Evolutionary conservation across 2,888 invertebrate species (phyloP).

Genomic region (Drosophila cognata): DNA sequence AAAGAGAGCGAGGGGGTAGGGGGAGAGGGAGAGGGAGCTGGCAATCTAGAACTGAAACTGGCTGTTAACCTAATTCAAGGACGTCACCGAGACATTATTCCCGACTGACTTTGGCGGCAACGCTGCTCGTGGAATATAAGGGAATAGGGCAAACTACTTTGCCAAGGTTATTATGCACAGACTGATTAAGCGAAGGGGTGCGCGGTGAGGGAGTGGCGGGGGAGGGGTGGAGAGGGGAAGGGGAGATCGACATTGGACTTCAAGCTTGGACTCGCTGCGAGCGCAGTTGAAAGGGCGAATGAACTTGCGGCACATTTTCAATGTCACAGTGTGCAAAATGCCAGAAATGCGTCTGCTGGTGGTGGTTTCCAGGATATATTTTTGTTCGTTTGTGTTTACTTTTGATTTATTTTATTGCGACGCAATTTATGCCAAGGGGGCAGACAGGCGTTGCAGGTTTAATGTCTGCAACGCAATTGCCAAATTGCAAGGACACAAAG

Average conservation of each 20-base stretch:
- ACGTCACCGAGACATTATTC: slow-evolving; percentile 83
- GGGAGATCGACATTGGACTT: slow-evolving; percentile 39
- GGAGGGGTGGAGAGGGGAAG: background rate
- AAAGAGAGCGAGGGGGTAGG: background rate
- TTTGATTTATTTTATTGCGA: slow-evolving; percentile 79
- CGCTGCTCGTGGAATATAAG: slow-evolving; percentile 70
- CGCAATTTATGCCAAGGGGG: slow-evolving; percentile 76
- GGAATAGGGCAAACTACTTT: slow-evolving; percentile 84
- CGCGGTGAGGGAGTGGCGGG: background rate
- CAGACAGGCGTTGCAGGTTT: slow-evolving; percentile 55
- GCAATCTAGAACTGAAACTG: slow-evolving; percentile 50
- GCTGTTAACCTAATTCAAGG: slow-evolving; percentile 84
- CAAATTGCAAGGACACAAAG: slow-evolving; percentile 8
- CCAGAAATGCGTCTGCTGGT: slow-evolving; percentile 44
- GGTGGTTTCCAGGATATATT: slow-evolving; percentile 54
- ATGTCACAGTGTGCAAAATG: slow-evolving; percentile 62
- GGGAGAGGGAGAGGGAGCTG: background rate
- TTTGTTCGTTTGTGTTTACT: slow-evolving; percentile 2
- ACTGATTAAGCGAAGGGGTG: slow-evolving; percentile 3
- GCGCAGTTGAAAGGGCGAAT: slow-evolving; percentile 60
- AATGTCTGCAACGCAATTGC: slow-evolving; percentile 55
- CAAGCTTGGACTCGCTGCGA: slow-evolving; percentile 20
- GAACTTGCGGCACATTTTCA: slow-evolving; percentile 76
- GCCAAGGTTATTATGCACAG: slow-evolving; percentile 75
- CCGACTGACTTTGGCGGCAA: slow-evolving; percentile 47